Evolutionary conservation across 2,113 vertebrate species (phyloP), one percentile per base, ranked within the genome.

Genomic region (Montifringilla adamsi): DNA sequence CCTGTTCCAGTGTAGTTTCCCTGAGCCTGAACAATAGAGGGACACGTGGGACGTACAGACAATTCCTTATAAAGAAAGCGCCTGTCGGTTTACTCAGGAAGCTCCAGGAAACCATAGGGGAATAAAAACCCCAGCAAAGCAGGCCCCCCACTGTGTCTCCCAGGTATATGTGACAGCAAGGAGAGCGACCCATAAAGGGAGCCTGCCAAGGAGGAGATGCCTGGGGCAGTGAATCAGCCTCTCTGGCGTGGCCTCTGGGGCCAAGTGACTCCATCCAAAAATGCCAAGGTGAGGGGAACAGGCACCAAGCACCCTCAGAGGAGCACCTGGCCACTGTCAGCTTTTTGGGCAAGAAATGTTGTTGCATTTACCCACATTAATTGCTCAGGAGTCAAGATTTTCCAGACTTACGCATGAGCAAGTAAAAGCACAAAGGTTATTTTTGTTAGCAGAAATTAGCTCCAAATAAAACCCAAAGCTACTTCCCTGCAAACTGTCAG

Each of bases 401-500:
- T 93, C 44, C 89, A 90, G 83, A 37, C 44, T 56, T 64, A 37
- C 0, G 1, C n/a, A 15, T 13, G 50, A 83, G 49, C 58, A 70
- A 60, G 21, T 53, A 69, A 66, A 79, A 83, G 53, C 47, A 75
- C 70, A 93, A 86, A 68, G 28, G 53, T 59, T 94, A 84, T 84
- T 93, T 95, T 72, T 70, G 60, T 68, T 77, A 84, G 76, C 60
- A 84, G 89, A 88, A 90, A 70, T 20, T 19, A 74, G 41, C 19
- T 41, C 47, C 78, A 92, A 90, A 90, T 72, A 90, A 96, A 94
- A 93, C 62, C 60, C 67, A 86, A 78, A 92, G 60, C 22, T 70
- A 66, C 52, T 92, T 91, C 56, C 60, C 69, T 86, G 52, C 28
- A 84, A 95, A 90, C 41, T 69, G 95, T 64, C 88, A 94, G 95